A percentile compares a stretch with the other conserved stretches of the same genome.
These are phyloP conservation scores for Pongo pygmaeus DNA, from an alignment of 2,113 vertebrate genomes.

Conservation along the genomic window DNA sequence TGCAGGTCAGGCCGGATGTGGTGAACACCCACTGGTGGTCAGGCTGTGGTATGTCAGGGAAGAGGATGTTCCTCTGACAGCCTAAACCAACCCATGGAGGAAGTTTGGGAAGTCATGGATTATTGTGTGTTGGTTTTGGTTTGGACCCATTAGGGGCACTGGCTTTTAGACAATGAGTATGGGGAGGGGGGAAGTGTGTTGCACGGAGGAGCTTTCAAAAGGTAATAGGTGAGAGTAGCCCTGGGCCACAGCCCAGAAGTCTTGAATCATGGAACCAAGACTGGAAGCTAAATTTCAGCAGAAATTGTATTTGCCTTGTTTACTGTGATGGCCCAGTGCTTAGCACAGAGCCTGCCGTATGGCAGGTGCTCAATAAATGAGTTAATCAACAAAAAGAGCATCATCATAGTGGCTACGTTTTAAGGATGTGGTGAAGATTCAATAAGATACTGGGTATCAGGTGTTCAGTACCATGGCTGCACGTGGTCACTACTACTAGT, in stretches of 20 bases:
- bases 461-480: neutral
- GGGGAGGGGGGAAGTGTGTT: no score
- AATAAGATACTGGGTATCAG: neutral
- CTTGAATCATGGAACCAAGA: neutral
- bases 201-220: neutral
- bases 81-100: neutral
- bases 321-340: neutral
- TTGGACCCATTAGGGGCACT: neutral
- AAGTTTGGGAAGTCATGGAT: neutral
- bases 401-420: neutral
- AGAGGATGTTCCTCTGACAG: neutral
- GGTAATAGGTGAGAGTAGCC: neutral
- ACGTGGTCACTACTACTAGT: accelerated
- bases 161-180: neutral
- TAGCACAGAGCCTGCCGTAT: neutral
- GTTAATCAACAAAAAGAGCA: neutral
- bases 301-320: neutral
- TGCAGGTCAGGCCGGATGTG: no score
- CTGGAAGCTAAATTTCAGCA: neutral
- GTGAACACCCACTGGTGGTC: accelerated
- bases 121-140: neutral
- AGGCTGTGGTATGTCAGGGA: neutral
- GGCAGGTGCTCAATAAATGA: neutral
- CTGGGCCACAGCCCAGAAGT: neutral
- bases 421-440: neutral